Conservation (phyloP, 2,113 vertebrate genomes). For the Okapia johnstoni region DNA sequence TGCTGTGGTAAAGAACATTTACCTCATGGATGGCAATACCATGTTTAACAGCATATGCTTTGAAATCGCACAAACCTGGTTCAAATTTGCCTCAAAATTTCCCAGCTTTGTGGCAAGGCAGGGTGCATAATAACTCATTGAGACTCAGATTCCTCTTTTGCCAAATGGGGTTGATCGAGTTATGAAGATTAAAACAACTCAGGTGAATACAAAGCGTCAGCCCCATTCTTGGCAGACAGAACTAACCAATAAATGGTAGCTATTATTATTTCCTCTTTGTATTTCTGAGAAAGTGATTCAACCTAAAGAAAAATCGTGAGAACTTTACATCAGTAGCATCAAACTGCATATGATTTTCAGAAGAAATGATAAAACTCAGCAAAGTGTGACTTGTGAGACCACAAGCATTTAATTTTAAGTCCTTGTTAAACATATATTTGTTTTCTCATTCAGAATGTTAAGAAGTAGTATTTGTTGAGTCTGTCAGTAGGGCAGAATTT, state of each 20-base stretch:
- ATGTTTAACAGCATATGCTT: neutral
- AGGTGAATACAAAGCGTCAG: neutral
- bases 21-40: neutral
- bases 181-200: neutral
- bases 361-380: neutral
- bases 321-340: neutral
- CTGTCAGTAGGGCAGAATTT: neutral
- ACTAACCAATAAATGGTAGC: neutral
- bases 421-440: neutral
- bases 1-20: neutral
- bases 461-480: neutral
- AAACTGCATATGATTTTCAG: neutral
- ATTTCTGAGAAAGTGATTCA: neutral
- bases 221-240: neutral
- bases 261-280: neutral
- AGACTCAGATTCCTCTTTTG: neutral
- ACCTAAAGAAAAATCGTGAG: neutral
- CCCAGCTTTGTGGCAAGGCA: neutral
- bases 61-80: neutral
- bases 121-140: neutral
- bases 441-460: neutral
- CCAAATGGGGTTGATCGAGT: neutral
- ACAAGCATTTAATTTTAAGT: neutral
- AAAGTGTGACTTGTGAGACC: neutral
- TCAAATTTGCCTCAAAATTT: neutral